Percentiles rank a stretch among this genome's conserved stretches.
These are phyloP conservation scores for Lamprologus lemairii DNA, from an alignment of 2,113 vertebrate species.

Conservation along the genomic window DNA sequence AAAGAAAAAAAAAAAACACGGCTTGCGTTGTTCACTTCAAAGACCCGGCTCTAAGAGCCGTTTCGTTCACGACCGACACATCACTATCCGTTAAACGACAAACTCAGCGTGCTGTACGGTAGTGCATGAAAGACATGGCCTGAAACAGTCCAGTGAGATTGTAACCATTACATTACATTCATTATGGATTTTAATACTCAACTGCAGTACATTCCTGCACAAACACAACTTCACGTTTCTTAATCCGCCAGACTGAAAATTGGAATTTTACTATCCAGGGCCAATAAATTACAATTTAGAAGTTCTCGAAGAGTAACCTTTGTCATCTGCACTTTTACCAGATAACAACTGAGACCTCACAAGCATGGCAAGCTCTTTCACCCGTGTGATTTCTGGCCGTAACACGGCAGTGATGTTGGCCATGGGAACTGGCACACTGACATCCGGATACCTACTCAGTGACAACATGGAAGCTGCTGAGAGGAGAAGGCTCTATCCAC, in stretches of 20 bases:
- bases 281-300: background rate
- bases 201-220: background rate
- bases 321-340: background rate
- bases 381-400: constrained; percentile 77
- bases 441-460: constrained; percentile 77
- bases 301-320: background rate
- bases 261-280: background rate
- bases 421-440: constrained; percentile 75
- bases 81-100: background rate
- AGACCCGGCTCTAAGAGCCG: rapidly evolving
- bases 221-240: background rate
- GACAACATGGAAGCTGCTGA: constrained; percentile 70
- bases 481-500: constrained; percentile 75
- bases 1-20: rapidly evolving
- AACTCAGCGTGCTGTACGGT: background rate
- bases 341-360: background rate
- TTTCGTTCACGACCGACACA: background rate
- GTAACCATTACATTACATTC: background rate
- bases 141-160: background rate
- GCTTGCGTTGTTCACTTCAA: background rate
- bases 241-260: background rate
- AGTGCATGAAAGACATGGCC: background rate
- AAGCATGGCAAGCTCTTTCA: constrained; percentile 81
- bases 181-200: background rate
- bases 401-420: constrained; percentile 75